These are phyloP conservation scores for Vannuccia rotundouncinata DNA, from an alignment of 2,888 invertebrate genomes.

Conservation along the genomic window DNA sequence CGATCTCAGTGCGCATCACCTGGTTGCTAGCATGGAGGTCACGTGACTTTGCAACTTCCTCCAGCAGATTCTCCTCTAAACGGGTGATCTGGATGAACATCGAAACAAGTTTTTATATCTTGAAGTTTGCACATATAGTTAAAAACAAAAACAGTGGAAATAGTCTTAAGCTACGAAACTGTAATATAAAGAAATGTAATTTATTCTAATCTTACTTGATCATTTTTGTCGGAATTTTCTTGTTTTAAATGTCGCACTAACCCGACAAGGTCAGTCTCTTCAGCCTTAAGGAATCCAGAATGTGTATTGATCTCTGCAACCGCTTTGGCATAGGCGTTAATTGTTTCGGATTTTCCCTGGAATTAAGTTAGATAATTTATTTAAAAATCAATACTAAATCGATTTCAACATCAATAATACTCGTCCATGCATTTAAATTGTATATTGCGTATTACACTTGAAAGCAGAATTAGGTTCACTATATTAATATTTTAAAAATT, in stretches of 20 bases:
- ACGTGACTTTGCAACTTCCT: neutral
- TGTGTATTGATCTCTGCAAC: neutral
- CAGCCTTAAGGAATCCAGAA: neutral
- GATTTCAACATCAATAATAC: too few species aligned
- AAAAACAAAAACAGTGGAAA: too few species aligned
- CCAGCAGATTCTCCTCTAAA: neutral
- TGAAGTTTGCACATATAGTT: too few species aligned
- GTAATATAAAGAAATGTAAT: neutral
- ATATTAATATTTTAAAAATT: too few species aligned
- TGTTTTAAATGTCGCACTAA: neutral
- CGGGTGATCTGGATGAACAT: neutral
- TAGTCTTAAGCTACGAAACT: neutral
- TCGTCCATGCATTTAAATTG: too few species aligned
- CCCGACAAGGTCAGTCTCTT: neutral
- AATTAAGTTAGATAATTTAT: too few species aligned
- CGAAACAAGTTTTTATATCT: too few species aligned
- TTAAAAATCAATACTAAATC: too few species aligned
- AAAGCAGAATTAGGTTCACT: too few species aligned
- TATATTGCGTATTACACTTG: too few species aligned
- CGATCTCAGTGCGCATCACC: neutral
- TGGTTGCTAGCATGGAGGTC: neutral
- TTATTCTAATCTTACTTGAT: neutral
- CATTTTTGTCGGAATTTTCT: neutral
- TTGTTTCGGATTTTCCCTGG: too few species aligned
- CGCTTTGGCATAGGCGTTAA: neutral